Evolutionary conservation across 53 echinoderm and acorn worm genomes (phyloP).

Genomic region (Echinometra lucunter): DNA sequence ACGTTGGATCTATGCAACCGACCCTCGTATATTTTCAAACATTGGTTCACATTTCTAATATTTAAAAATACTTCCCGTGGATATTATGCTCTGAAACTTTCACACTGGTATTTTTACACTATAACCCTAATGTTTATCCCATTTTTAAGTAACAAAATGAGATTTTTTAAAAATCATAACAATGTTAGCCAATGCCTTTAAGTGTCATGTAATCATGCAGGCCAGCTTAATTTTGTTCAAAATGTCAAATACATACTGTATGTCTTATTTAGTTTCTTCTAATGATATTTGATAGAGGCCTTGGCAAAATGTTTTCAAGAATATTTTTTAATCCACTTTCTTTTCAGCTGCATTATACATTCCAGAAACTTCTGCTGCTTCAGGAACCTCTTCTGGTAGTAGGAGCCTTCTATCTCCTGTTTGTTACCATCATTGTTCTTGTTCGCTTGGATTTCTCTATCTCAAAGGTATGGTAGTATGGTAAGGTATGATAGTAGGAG

Average conservation of each 20-base stretch:
- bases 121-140: too few relatives aligned
- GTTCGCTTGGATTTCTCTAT: constrained; percentile 98
- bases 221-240: background rate
- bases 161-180: too few relatives aligned
- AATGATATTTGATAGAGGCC: background rate
- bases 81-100: too few relatives aligned
- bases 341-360: constrained; percentile 90
- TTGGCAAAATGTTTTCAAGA: background rate
- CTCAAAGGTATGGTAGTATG: constrained; percentile 84
- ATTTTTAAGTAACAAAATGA: too few relatives aligned
- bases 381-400: constrained; percentile 97
- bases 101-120: too few relatives aligned
- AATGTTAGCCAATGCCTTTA: too few relatives aligned
- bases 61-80: too few relatives aligned
- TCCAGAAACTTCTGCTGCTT: constrained; percentile 91
- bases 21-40: too few relatives aligned
- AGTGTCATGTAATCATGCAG: background rate
- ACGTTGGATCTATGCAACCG: too few relatives aligned
- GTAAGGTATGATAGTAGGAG: constrained; percentile 91
- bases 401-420: constrained; percentile 91
- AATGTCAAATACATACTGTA: background rate
- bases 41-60: too few relatives aligned
- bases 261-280: background rate
- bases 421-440: constrained; percentile 87
- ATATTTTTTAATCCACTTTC: background rate